Base-by-base conservation (phyloP, 2,113 vertebrate genomes). In the Chaetura pelagica region DNA sequence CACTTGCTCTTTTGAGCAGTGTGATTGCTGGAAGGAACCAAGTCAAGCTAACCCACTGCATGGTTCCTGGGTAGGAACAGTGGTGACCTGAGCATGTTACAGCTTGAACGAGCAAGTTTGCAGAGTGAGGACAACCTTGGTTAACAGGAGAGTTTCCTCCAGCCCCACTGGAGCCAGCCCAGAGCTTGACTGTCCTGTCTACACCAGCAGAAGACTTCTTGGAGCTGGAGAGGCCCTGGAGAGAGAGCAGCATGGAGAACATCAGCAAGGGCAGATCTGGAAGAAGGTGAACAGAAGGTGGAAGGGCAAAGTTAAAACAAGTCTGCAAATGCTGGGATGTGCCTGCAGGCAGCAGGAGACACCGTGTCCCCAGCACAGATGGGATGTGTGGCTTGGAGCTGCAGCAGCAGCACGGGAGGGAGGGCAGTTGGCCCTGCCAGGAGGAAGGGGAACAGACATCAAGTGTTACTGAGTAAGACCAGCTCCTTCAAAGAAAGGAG, bases 291-390 rank as follows among this genome's bases (percentile, higher is more conserved):
- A 55, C 88, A 97, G 94, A 93, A 93, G 88, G 92, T 72, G 90
- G 69, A 93, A 96, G 83, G 83, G 92, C 85, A 90, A 78, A 96
- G 72, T 89, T 67, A 90, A 93, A 93, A 51, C 17, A 74, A 12
- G 48, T 77, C 52, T 23, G 42, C 72, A 87, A 84, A 29, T 10
- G 75, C 55, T 86, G 59, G 76, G 86, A 80, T 2, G 5, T 46
- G 88, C 59, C 96, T 74, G 94, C 79, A 86, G 88, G 96, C 79
- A 91, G 71, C 51, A 30, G 11, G 64, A 88, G 72, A 64, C 4
- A 0, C 85, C 1, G 4, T 38, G 76, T 94, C 88, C 86, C 79
- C 0, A 0, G 86, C 95, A 93, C 92, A 97, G 92, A 95, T 80
- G 88, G 92, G 92, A 46, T 16, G 0, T 8, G 74, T 57, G 80